These are phyloP conservation scores for Alloplasta piceator DNA, from an alignment of 2,888 invertebrate genomes.

Conservation along the genomic window DNA sequence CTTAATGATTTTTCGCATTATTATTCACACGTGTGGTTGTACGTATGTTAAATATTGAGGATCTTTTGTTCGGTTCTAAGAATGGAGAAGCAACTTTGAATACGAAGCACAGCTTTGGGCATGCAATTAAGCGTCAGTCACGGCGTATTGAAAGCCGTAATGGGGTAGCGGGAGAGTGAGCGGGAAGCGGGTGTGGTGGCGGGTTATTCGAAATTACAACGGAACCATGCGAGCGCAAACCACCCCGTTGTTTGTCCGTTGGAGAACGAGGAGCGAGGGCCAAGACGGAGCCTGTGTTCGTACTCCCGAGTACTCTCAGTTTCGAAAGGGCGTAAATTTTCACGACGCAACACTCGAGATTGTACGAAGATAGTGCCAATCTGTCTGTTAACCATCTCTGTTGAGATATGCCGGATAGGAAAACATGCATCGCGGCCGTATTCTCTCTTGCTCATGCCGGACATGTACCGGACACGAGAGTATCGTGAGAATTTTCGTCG, in stretches of 20 bases:
- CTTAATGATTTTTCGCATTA: too few relatives aligned
- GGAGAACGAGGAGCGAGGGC: background rate
- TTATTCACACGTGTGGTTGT: too few relatives aligned
- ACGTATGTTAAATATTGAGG: too few relatives aligned
- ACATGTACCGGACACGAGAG: background rate
- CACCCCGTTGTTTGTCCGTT: constrained; percentile 19
- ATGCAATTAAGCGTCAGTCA: constrained; percentile 52
- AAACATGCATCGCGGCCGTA: background rate
- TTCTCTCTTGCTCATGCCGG: background rate
- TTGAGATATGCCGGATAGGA: too few relatives aligned
- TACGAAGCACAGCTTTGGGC: constrained; percentile 20
- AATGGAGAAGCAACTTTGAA: background rate
- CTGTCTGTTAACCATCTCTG: too few relatives aligned
- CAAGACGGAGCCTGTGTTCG: too few relatives aligned
- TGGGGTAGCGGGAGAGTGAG: constrained; percentile 37
- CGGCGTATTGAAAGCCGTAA: constrained; percentile 54
- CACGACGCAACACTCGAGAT: too few relatives aligned
- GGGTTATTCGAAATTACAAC: constrained; percentile 60
- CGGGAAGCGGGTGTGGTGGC: background rate
- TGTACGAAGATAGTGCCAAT: too few relatives aligned
- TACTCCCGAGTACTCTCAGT: too few relatives aligned
- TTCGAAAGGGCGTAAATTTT: too few relatives aligned
- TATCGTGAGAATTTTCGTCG: constrained; percentile 14
- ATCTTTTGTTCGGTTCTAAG: too few relatives aligned
- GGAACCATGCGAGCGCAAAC: constrained; percentile 40